A percentile compares a stretch with the other conserved stretches of the same genome.
These are phyloP conservation scores for Chaetops frenatus DNA, from an alignment of 2,113 vertebrate genomes.

Conservation along the genomic window DNA sequence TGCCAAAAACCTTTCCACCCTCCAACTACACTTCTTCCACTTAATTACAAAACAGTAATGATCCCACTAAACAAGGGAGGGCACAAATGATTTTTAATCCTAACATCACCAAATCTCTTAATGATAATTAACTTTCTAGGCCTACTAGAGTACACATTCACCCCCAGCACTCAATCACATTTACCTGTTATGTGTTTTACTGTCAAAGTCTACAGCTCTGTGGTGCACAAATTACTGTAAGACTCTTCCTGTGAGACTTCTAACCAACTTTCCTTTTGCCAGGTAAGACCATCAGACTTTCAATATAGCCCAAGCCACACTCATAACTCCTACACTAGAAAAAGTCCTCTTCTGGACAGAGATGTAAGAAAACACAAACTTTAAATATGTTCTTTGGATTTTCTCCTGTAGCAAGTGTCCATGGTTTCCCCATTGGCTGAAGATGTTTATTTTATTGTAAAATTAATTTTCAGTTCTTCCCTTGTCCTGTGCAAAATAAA, in stretches of 20 bases:
- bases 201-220: background rate
- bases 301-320: background rate
- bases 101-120: background rate
- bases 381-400: accelerated
- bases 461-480: background rate
- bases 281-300: background rate
- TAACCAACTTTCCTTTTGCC: background rate
- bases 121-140: background rate
- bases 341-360: background rate
- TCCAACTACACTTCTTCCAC: background rate
- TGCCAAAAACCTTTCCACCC: background rate
- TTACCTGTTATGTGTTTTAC: background rate
- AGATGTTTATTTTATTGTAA: background rate
- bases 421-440: background rate
- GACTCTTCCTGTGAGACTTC: accelerated
- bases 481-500: background rate
- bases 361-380: background rate
- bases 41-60: background rate
- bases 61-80: background rate
- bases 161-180: background rate
- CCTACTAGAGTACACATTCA: background rate
- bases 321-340: background rate
- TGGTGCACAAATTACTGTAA: background rate
- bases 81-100: background rate
- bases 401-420: background rate